Evolutionary conservation across 2,797 vertebrate species (phyloP).

Genomic region (Acanthopagrus latus): DNA sequence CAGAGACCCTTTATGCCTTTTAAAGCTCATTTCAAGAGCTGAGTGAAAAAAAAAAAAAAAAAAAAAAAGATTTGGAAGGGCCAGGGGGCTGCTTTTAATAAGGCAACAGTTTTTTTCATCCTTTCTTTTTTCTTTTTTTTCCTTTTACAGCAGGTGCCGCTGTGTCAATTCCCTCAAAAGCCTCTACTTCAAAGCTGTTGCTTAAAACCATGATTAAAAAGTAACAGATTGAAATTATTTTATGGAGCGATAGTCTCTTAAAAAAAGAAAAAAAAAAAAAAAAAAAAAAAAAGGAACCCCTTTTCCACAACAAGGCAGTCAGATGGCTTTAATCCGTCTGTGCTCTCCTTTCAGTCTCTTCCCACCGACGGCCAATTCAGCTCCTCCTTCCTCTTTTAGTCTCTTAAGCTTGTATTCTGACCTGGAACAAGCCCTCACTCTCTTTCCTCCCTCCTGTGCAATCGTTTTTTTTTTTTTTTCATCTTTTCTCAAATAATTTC

Average conservation of each 20-base stretch:
- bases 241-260: neutral
- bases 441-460: neutral
- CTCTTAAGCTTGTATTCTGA: conserved; percentile 30
- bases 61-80: conserved; percentile 34
- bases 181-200: conserved; percentile 61
- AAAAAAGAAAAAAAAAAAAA: conserved; percentile 7
- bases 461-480: neutral
- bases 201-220: conserved; percentile 66
- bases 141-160: conserved; percentile 53
- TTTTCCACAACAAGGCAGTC: conserved; percentile 29
- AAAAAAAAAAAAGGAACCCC: neutral
- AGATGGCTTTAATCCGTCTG: conserved; percentile 23
- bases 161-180: conserved; percentile 52
- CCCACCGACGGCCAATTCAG: neutral
- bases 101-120: conserved; percentile 14
- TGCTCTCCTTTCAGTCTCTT: conserved; percentile 16
- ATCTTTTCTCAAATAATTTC: conserved; percentile 52
- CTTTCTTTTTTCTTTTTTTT: neutral
- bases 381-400: conserved; percentile 24
- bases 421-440: conserved; percentile 25
- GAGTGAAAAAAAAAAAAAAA: conserved; percentile 17
- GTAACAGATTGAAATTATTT: conserved; percentile 56
- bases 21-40: conserved; percentile 58
- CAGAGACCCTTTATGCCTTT: conserved; percentile 46
- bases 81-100: conserved; percentile 66